Base-by-base conservation (phyloP, 2,888 invertebrate species). In the Pterobdella sp. region DNA sequence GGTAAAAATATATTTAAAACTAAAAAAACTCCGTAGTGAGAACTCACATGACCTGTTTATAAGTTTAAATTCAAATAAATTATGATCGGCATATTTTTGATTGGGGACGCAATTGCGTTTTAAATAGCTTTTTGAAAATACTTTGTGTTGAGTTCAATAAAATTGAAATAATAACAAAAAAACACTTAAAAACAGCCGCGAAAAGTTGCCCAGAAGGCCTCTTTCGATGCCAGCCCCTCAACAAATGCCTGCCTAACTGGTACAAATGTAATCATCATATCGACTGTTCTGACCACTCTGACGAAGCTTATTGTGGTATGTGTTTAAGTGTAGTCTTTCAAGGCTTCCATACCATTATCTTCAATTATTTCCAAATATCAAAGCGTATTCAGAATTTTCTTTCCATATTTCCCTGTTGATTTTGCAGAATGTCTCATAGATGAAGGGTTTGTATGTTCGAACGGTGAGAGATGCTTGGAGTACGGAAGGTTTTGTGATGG, bases 231-330 rank as follows among this genome's bases (percentile, higher is more conserved):
- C 31, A 26, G 1, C 60, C 64, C 22, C 60, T 64, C 2, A 63
- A 63, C 32, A 56, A 69, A 36, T 73, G 73, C 36, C 73, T 73
- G 26, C 73, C 73, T 18, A 3, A 26, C n/a, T 10, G 31, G 1
- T 73, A 73, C 49, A 52, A 29, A 7, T 73, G 73, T 64, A 64
- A 73, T 35, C 37, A 56, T 22, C 60, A 29, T 3, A 31, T 36
- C 4, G 73, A 73, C 22, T 73, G 73, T 35, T 64, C 73, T 2
- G 69, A 73, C 36, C n/a, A 63, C 14, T 69, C 69, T 26, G 73
- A 73, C 31, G 73, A 73, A 37, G 36, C 18, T 3, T 35, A 73
- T 42, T 73, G 73, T 37, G 35, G 73, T 73, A 35, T 64, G 73
- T 73, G 4, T 42, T 7, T 42, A 18, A 42, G 42, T 42, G 42